Base-by-base conservation (phyloP, 1,140 invertebrate species). In the Drosophila bocki region DNA sequence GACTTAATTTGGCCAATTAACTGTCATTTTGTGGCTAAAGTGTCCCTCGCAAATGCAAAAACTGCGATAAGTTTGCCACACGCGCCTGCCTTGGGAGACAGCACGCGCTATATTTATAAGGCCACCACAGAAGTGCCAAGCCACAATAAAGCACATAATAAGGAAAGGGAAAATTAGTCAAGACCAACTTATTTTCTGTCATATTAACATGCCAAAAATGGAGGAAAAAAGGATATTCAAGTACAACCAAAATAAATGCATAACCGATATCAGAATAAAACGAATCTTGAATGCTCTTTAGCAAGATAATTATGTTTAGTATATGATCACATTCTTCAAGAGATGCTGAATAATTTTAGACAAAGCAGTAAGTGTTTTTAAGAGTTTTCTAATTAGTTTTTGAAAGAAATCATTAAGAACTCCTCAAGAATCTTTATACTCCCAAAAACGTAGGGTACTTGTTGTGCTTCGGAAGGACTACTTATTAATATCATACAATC, bases 401-500 rank as follows among this genome's bases (percentile, higher is more conserved):
- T 13, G 2, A n/a, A 32, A 12, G 5, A 19, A 3, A 17, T 6
- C 12, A 19, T 35, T 32, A 22, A 44, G 32, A 13, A 15, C 3
- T 37, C 7, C 4, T 2, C 17, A 37, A 15, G 3, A 22, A 15
- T 22, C 13, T 17, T 26, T 7, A 6, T n/a, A 54, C n/a, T 35
- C 5, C 11, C 1, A 8, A 1, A 7, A 13, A 17, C n/a, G 12
- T 29, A 72, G 69, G 11, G 69, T 59, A 71, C 42, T 33, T 47
- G 17, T 50, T 72, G 44, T 37, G 11, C 45, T 35, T 22, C 5
- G 19, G 3, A 44, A 37, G 62, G 39, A 70, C 74, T 61, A 17
- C 74, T 77, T 77, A 77, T 68, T 77, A 77, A 77, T 69, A 77
- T 76, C 26, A 9, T 15, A 75, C 33, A 74, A 74, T 62, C 69